phyloP scores from a whole-genome alignment of 2,797 vertebrate genomes.

The Rhynchotus rufescens region DNA sequence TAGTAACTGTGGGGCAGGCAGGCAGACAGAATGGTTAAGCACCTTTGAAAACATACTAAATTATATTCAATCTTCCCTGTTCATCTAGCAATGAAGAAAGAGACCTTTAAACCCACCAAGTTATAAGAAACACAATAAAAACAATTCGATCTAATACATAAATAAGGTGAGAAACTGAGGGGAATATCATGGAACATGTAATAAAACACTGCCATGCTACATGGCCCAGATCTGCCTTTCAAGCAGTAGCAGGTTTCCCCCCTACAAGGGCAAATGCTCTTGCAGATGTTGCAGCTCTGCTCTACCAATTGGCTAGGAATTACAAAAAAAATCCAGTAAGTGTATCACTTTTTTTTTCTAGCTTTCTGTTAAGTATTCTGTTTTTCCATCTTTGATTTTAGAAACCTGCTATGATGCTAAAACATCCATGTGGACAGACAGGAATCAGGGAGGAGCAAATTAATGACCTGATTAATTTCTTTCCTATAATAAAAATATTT shows the following conservation, averaged over 20 bases:
- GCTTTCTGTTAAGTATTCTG: background rate
- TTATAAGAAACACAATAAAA: background rate
- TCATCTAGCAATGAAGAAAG: background rate
- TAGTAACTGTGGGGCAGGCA: background rate
- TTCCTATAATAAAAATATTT: background rate
- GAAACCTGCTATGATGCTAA: background rate
- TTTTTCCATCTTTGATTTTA: background rate
- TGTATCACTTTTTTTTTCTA: background rate
- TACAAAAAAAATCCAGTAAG: background rate
- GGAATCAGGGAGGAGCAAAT: background rate
- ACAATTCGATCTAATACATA: background rate
- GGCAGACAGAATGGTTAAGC: background rate
- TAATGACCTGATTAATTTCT: background rate
- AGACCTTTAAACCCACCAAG: background rate
- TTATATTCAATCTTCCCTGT: background rate
- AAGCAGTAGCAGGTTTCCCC: background rate
- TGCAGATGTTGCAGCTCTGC: background rate
- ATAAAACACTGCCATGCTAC: background rate
- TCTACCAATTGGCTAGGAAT: background rate
- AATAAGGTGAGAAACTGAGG: background rate
- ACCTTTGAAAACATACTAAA: background rate
- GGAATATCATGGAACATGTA: background rate
- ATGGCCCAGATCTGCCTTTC: background rate
- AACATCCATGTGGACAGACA: accelerated
- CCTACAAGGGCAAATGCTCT: background rate